Base-by-base conservation (phyloP, 2,797 vertebrate genomes). In the Pangasius mekongensis region DNA sequence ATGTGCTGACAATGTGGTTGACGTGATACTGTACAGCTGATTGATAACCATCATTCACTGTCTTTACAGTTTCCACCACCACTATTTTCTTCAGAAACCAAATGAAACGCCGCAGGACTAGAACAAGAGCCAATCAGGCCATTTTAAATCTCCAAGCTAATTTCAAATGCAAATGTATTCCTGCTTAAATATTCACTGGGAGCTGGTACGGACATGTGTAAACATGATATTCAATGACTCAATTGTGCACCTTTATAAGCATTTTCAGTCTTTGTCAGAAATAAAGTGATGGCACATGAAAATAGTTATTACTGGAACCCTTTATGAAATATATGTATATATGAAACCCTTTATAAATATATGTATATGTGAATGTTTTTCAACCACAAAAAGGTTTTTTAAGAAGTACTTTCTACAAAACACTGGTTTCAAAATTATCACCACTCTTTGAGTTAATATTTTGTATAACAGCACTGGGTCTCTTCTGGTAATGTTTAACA, bases 91-190 rank as follows among this genome's bases (percentile, higher is more conserved):
- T 47, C 27, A 62, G 20, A 88, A 87, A 87, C 56, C 84, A 27
- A 87, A 58, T 87, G 80, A 90, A 87, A 89, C 91, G 90, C 85
- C 84, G 81, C 62, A 86, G 39, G 80, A 77, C 84, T 90, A 76
- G 89, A 92, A 91, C 81, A 87, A 89, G 84, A 92, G 89, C 78
- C 86, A 84, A 77, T 89, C 49, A 83, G 83, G 33, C 83, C 73
- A 60, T 77, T 88, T 84, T 85, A 85, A 88, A 88, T 88, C 90
- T 85, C 90, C 81, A 80, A 88, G 74, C 89, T 89, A 74, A 92
- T 93, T 87, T 89, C 69, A 16, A 74, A 92, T 92, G 90, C 87
- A 90, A 91, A 91, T 91, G 54, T 91, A 93, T 91, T 90, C 90
- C 87, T 85, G 67, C 83, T 91, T 89, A 77, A 84, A 90, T 84